phyloP scores from a whole-genome alignment of 1,140 invertebrate species.

The Eubasilissa regina region DNA sequence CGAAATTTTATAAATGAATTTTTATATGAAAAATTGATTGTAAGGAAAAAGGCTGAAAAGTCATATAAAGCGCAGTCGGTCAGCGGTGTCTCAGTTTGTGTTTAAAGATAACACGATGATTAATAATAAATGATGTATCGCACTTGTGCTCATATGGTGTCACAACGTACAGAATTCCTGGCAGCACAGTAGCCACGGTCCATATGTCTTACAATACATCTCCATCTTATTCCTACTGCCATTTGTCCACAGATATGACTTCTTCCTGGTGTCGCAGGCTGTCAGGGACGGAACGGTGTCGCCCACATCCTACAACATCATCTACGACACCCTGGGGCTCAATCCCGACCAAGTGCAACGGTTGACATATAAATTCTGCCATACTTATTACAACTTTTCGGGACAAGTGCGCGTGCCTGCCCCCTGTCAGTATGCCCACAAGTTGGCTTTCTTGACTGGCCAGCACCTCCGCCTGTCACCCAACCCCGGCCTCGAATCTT shows the following conservation, averaged over 20 bases:
- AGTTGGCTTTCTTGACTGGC: slow-evolving; percentile 85
- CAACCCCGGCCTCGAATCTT: slow-evolving; percentile 22
- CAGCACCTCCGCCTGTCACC: slow-evolving; percentile 45
- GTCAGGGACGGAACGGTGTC: slow-evolving; percentile 88
- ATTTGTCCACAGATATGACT: slow-evolving; percentile 80
- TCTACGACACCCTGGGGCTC: slow-evolving; percentile 81
- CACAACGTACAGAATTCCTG: no score
- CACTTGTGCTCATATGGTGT: no score
- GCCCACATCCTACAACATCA: slow-evolving; percentile 92
- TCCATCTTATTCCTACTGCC: no score
- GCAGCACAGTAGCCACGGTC: no score
- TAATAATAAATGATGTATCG: no score
- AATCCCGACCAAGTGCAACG: slow-evolving; percentile 88
- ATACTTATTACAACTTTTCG: slow-evolving; percentile 96
- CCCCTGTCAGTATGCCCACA: slow-evolving; percentile 92
- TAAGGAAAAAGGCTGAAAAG: no score
- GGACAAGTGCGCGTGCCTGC: slow-evolving; percentile 94
- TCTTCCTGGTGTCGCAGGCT: slow-evolving; percentile 90
- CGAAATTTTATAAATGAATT: no score
- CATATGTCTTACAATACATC: no score
- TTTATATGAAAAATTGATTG: no score
- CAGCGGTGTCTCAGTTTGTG: no score
- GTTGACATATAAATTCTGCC: slow-evolving; percentile 90
- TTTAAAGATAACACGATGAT: no score
- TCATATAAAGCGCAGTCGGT: no score